Evolutionary conservation across 1,140 invertebrate species (phyloP).

Genomic region (Drosophila sturtevanti): DNA sequence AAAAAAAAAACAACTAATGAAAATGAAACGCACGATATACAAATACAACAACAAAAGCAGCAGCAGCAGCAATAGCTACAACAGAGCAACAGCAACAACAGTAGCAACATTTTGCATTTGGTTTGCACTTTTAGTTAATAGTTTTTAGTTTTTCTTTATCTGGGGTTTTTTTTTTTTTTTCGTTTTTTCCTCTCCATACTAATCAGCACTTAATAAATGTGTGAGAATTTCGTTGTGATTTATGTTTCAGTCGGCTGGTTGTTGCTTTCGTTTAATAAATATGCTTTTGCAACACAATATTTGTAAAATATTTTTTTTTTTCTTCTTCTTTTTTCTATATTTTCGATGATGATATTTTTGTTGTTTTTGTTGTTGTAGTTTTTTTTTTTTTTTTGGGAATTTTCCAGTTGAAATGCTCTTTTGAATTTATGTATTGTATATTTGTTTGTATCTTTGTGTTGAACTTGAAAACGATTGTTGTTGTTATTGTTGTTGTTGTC

Average conservation of each 20-base stretch:
- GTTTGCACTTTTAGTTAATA: slow-evolving; percentile 55
- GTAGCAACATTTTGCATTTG: slow-evolving; percentile 47
- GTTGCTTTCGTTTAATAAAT: slow-evolving; percentile 34
- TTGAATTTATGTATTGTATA: slow-evolving; percentile 67
- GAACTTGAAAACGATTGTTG: slow-evolving; percentile 73
- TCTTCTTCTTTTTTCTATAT: background rate
- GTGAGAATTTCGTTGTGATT: slow-evolving; percentile 55
- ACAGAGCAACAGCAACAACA: slow-evolving; percentile 34
- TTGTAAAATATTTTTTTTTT: background rate
- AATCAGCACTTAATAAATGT: slow-evolving; percentile 51
- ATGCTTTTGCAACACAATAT: slow-evolving; percentile 7
- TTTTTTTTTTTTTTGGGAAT: slow-evolving; percentile 50
- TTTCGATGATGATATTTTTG: too few relatives aligned
- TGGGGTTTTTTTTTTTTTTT: background rate
- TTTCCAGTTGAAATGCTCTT: slow-evolving; percentile 72
- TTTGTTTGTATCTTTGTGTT: slow-evolving; percentile 61
- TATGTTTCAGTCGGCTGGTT: slow-evolving; percentile 33
- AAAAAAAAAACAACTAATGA: slow-evolving; percentile 54
- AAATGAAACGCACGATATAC: slow-evolving; percentile 55
- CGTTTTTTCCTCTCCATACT: slow-evolving; percentile 19
- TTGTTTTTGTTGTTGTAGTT: background rate
- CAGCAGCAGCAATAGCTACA: slow-evolving; percentile 33
- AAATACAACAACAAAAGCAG: slow-evolving; percentile 30
- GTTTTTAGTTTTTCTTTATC: slow-evolving; percentile 18
- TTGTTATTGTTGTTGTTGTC: slow-evolving; percentile 70